Base-by-base conservation (phyloP, 2,888 invertebrate species). In the Lysandra bellargus region DNA sequence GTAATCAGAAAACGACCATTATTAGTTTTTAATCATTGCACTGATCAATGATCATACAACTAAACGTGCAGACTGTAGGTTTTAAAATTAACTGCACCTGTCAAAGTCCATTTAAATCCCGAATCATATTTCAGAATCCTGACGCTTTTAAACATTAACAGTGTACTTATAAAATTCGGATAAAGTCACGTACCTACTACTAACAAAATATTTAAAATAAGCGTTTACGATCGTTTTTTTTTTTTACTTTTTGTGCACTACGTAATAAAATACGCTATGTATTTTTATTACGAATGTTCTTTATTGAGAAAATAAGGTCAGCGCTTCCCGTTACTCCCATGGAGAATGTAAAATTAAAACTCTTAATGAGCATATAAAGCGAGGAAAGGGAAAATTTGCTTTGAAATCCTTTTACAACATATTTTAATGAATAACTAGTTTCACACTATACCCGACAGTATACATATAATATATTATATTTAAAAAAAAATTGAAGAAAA, bases 241-340 rank as follows among this genome's bases (percentile, higher is more conserved):
- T 74, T 44, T 44, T 74, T 17, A 74, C 74, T 44, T 44, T 12
- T 44, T 14, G 30, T 44, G 74, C 40, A 44, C 40, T 74, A 23
- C 23, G 40, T 44, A n/a, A 9, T 44, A 44, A 44, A 44, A 44
- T 7, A 44, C 44, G 44, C 44, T 7, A 44, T 5, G 69, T 76
- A 76, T 57, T 53, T 49, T 57, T 76, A 53, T 49, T 53, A 75
- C 12, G 53, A 57, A 76, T 33, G 76, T 53, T 33, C 76, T 76
- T 76, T 76, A 53, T 76, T 57, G 76, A 76, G 53, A 53, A 76
- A 75, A 76, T 76, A 57, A 76, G 76, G 76, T 76, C 76, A 53
- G 33, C 53, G 76, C 75, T 76, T 76, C 76, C 76, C 76, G 75
- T 53, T 44, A 49, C 57, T 57, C 49, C 33, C 30, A 33, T 53